Evolutionary conservation across 1,140 invertebrate genomes (phyloP).

Genomic region (Stegodyphus mimosarum): DNA sequence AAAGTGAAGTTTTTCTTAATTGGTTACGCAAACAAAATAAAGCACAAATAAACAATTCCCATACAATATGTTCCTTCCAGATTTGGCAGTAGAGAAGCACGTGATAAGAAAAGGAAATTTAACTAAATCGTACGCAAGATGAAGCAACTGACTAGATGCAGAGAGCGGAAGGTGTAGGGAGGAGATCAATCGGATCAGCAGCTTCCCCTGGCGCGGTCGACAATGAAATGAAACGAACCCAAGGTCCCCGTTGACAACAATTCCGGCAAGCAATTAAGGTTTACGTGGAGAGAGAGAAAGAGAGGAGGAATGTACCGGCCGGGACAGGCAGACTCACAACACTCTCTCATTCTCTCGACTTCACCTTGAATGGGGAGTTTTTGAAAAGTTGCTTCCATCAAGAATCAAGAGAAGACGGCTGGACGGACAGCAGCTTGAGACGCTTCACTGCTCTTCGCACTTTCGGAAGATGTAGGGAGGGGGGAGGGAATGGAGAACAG

Average conservation of each 20-base stretch:
- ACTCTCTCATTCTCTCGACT: not conserved
- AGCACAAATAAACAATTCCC: too few relatives aligned
- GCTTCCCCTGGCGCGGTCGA: not conserved
- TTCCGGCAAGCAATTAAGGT: conserved; percentile 16
- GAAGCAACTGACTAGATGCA: too few relatives aligned
- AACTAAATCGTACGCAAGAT: too few relatives aligned
- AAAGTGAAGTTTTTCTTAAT: too few relatives aligned
- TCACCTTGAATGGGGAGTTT: conserved; percentile 35
- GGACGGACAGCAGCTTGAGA: conserved; percentile 5
- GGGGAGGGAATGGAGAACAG: not conserved
- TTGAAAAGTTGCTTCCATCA: conserved; percentile 12
- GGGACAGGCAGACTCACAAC: not conserved
- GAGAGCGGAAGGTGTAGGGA: not conserved
- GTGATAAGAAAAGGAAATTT: too few relatives aligned
- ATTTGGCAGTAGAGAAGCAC: too few relatives aligned
- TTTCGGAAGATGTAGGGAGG: conserved; percentile 9
- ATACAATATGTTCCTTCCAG: too few relatives aligned
- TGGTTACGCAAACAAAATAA: too few relatives aligned
- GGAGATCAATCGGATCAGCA: not conserved
- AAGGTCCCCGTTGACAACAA: not conserved
- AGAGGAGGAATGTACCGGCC: not conserved
- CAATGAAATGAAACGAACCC: not conserved
- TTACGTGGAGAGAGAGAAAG: not conserved
- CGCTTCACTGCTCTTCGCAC: conserved; percentile 20
- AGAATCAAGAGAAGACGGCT: not conserved